Conservation (phyloP, 2,797 vertebrate species). For the Menidia menidia region DNA sequence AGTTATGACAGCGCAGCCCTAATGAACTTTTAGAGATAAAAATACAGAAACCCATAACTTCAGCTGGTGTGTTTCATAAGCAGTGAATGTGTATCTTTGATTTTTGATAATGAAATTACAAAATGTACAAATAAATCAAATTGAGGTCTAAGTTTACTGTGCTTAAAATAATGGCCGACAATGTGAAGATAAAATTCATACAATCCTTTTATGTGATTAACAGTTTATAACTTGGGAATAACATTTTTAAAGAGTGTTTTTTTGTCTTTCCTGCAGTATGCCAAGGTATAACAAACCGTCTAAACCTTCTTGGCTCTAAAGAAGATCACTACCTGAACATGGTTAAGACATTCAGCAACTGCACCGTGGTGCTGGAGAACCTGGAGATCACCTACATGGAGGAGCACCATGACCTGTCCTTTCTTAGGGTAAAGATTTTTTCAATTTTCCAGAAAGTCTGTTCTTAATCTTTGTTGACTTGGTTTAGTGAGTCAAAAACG, state of each 20-base stretch:
- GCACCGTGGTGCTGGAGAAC: slow-evolving; percentile 94
- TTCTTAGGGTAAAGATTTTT: slow-evolving; percentile 86
- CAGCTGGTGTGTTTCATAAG: slow-evolving; percentile 52
- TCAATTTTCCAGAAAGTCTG: slow-evolving; percentile 5
- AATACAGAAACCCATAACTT: slow-evolving; percentile 25
- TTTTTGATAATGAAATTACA: not conserved
- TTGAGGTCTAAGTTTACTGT: too few species aligned
- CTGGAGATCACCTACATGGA: slow-evolving; percentile 92
- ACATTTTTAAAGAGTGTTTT: accelerated
- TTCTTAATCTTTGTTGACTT: slow-evolving; percentile 9
- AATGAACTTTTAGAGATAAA: slow-evolving; percentile 39
- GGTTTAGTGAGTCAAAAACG: slow-evolving; percentile 41
- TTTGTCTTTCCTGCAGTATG: slow-evolving; percentile 84
- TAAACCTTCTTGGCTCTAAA: slow-evolving; percentile 86
- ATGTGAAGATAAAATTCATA: too few species aligned
- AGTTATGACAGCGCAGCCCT: slow-evolving; percentile 57
- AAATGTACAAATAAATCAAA: too few species aligned
- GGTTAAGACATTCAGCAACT: slow-evolving; percentile 94
- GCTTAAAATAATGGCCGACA: too few species aligned
- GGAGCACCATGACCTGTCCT: slow-evolving; percentile 88
- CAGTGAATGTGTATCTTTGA: slow-evolving; percentile 3
- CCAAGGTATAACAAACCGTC: slow-evolving; percentile 89
- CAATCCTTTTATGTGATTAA: slow-evolving; percentile 8
- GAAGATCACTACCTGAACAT: slow-evolving; percentile 92
- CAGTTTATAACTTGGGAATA: not conserved